Percentiles rank a stretch among this genome's conserved stretches.
Conservation (phyloP, 1,140 invertebrate genomes). For the Drosophila varians region DNA sequence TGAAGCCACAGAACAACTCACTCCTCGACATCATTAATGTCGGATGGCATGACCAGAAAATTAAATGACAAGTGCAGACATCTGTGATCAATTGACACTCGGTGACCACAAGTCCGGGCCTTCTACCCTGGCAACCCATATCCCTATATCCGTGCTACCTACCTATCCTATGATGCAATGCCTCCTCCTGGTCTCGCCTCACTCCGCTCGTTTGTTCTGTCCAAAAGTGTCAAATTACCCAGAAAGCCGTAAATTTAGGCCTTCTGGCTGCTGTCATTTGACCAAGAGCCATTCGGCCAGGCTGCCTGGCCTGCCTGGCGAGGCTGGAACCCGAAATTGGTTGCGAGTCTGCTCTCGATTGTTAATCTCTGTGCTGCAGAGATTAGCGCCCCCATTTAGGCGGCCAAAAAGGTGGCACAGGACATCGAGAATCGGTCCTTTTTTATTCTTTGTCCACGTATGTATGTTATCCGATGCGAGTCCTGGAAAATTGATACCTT, state of each 20-base stretch:
- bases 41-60: constrained; percentile 51
- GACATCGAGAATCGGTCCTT: constrained; percentile 39
- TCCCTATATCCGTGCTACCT: constrained; percentile 8
- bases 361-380: constrained; percentile 74
- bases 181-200: constrained; percentile 6
- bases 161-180: constrained; percentile 24
- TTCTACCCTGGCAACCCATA: constrained; percentile 12
- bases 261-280: constrained; percentile 72
- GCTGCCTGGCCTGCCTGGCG: constrained; percentile 22
- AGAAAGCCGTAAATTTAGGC: constrained; percentile 76
- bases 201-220: constrained; percentile 48
- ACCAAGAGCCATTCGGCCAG: constrained; percentile 34
- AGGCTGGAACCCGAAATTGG: constrained; percentile 59
- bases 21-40: constrained; percentile 46
- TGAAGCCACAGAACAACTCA: too few species aligned
- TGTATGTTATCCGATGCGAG: constrained; percentile 69
- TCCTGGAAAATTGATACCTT: constrained; percentile 72
- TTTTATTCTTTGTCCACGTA: constrained; percentile 29
- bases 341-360: constrained; percentile 46
- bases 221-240: constrained; percentile 77
- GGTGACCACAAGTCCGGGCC: constrained; percentile 46
- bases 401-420: constrained; percentile 63
- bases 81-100: constrained; percentile 74
- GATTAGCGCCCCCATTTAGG: constrained; percentile 74
- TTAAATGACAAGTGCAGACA: constrained; percentile 77